Evolutionary conservation across 2,797 vertebrate species (phyloP).

Genomic region (Parambassis ranga): DNA sequence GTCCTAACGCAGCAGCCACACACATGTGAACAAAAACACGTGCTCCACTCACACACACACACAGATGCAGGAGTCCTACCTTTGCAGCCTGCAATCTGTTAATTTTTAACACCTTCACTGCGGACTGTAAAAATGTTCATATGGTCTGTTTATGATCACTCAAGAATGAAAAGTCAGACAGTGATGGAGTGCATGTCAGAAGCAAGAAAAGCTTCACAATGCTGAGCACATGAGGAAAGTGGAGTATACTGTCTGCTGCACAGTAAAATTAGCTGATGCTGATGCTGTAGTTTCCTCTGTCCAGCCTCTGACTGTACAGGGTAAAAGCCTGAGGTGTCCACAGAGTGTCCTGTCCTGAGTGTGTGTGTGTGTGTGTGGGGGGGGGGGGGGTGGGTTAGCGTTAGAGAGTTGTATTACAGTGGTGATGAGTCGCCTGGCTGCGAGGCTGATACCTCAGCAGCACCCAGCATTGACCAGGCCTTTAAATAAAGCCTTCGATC

Average conservation of each 20-base stretch:
- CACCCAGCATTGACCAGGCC: conserved; percentile 80
- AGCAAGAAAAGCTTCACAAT: conserved; percentile 30
- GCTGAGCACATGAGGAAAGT: conserved; percentile 59
- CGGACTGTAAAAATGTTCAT: neutral
- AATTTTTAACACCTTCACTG: conserved; percentile 27
- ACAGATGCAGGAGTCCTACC: conserved; percentile 40
- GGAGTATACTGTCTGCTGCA: conserved; percentile 55
- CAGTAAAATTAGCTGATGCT: conserved; percentile 76
- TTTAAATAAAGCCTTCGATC: conserved; percentile 82
- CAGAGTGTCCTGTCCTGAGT: conserved; percentile 60
- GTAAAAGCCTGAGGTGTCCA: conserved; percentile 73
- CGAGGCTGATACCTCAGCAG: conserved; percentile 78
- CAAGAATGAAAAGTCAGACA: conserved; percentile 2
- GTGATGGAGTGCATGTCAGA: conserved; percentile 19
- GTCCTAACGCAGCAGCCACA: conserved; percentile 55
- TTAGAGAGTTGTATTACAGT: conserved; percentile 78
- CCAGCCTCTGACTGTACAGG: conserved; percentile 56
- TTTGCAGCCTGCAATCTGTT: conserved; percentile 31
- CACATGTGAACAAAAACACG: conserved; percentile 18
- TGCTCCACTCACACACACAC: conserved; percentile 8
- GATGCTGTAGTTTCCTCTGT: conserved; percentile 69
- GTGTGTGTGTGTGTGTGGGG: conserved; percentile 34
- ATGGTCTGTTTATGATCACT: neutral
- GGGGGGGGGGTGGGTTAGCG: conserved; percentile 39
- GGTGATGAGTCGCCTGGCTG: conserved; percentile 76